A percentile compares a stretch with the other conserved stretches of the same genome.
Conservation (phyloP, 2,797 vertebrate species). For the Tangara arthus region DNA sequence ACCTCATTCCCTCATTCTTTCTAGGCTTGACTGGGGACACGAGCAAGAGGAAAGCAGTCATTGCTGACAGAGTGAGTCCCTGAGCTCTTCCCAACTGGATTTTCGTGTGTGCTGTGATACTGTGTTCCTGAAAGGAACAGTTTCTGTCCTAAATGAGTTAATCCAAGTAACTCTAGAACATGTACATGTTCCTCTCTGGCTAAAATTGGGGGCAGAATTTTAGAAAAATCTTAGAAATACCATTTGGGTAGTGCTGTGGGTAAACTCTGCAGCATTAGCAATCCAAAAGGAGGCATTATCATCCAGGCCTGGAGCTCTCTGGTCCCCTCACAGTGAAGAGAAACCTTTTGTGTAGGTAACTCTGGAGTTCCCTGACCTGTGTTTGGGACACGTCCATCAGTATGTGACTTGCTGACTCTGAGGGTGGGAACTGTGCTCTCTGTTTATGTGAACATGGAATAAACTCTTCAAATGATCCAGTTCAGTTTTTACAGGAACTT, state of each 20-base stretch:
- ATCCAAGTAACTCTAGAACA: not conserved
- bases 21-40: conserved; percentile 89
- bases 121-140: not conserved
- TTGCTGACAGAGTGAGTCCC: conserved; percentile 88
- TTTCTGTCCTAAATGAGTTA: not conserved
- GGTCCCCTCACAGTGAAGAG: not conserved
- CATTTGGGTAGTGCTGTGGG: not conserved
- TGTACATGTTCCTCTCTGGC: not conserved
- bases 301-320: not conserved
- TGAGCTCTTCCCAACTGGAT: not conserved
- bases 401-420: not conserved
- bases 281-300: not conserved
- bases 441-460: not conserved
- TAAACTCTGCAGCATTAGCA: not conserved
- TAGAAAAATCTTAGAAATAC: not conserved
- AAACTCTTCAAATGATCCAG: not conserved
- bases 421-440: not conserved
- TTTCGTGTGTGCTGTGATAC: not conserved
- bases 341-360: not conserved
- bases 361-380: not conserved
- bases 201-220: not conserved
- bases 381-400: not conserved
- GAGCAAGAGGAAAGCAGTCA: conserved; percentile 85
- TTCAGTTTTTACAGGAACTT: not conserved
- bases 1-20: not conserved